A percentile compares a stretch with the other conserved stretches of the same genome.
Conservation (phyloP, 2,797 vertebrate species). For the Falco columbarius region DNA sequence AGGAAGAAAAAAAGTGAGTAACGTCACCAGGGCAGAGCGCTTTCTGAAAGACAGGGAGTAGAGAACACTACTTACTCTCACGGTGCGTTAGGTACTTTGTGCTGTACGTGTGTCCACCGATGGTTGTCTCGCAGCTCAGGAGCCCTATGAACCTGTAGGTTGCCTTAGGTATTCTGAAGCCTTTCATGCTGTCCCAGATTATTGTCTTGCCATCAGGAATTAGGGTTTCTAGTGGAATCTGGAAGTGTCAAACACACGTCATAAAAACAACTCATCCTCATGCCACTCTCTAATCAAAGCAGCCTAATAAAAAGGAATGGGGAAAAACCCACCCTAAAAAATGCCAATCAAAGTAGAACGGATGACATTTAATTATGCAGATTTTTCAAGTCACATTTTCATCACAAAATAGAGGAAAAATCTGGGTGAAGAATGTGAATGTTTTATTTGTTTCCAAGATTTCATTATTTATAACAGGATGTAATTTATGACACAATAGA, state of each 20-base stretch:
- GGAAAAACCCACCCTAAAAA: neutral
- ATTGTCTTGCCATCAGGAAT: conserved; percentile 85
- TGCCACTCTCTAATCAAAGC: neutral
- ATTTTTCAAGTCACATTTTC: conserved; percentile 30
- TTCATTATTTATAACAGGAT: conserved; percentile 63
- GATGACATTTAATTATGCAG: neutral
- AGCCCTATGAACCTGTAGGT: conserved; percentile 85
- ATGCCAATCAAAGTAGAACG: conserved; percentile 13
- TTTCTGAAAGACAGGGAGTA: too few relatives aligned
- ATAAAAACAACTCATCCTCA: neutral
- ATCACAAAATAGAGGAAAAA: conserved; percentile 30
- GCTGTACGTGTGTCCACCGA: conserved; percentile 73
- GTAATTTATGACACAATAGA: conserved; percentile 58
- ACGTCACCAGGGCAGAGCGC: neutral
- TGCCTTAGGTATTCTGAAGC: conserved; percentile 88
- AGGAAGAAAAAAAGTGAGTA: conserved; percentile 9
- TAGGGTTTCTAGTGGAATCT: conserved; percentile 78
- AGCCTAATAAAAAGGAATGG: neutral
- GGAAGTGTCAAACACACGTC: conserved; percentile 44
- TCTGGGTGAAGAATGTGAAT: neutral
- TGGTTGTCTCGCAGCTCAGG: conserved; percentile 84
- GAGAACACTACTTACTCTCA: conserved; percentile 79
- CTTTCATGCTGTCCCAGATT: conserved; percentile 88
- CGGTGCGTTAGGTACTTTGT: conserved; percentile 85
- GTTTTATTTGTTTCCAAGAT: conserved; percentile 32